Evolutionary conservation across 2,113 vertebrate genomes (phyloP), one percentile per base, ranked within the genome.

Genomic region (Oncorhynchus mykiss): DNA sequence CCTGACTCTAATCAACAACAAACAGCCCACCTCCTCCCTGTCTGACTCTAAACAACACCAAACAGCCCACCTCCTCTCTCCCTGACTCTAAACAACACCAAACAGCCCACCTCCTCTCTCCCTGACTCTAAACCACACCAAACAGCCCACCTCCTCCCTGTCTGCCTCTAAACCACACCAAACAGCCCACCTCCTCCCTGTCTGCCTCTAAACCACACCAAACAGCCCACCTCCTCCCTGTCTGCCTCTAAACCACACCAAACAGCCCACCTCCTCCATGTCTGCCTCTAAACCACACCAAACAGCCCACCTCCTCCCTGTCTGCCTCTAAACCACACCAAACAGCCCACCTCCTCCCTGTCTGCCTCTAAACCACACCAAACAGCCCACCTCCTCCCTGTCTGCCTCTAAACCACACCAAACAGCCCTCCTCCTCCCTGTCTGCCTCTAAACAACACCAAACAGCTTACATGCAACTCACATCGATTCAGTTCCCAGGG

Each of bases 401-500:
- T 7, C 78, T 45, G 78, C 72, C 69, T 78, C 77, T 70, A 77
- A 88, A 79, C 87, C 90, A 88, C 88, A 91, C 86, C 82, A 80
- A 76, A 68, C 85, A 84, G 84, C 88, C 34, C 6, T 1, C 34
- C 34, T 8, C 34, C 34, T 8, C 1, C 34, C 34, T 39, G 1
- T 7, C 78, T 45, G 75, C 76, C 69, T 78, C 77, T 70, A 78
- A 88, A 79, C 87, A 90, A 88, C 87, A 91, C 86, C 81, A 80
- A 76, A 70, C 85, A 84, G 84, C 88, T 93, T 90, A 92, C 68
- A 91, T 92, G 91, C 78, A 77, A 92, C 93, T 89, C 94, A 92
- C 95, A 96, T 95, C 94, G 94, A 95, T 96, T 92, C 91, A 93
- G 93, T 93, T 96, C 96, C 94, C 96, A 92, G 90, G 94, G 95